These are phyloP conservation scores for Phocoena sinus DNA, from an alignment of 2,113 vertebrate species.

Conservation along the genomic window DNA sequence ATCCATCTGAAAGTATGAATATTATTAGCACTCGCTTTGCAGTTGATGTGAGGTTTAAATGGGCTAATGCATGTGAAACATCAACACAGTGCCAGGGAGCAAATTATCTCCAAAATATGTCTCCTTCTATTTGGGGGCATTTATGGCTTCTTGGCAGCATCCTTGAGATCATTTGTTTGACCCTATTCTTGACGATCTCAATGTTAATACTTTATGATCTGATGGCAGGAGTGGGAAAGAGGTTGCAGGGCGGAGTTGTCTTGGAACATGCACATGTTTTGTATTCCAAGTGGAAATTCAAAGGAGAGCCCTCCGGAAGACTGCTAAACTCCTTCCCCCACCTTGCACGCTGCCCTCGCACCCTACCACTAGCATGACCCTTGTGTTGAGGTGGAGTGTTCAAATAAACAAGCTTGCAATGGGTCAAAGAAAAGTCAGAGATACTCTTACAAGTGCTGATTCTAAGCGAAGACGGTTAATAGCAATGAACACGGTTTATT, in stretches of 20 bases:
- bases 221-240: neutral
- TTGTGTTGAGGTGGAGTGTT: neutral
- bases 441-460: neutral
- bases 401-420: neutral
- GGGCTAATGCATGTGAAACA: neutral
- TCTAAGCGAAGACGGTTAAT: slow-evolving; percentile 26
- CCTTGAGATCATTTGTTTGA: neutral
- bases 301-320: neutral
- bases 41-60: neutral
- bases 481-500: neutral
- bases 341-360: neutral
- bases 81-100: neutral
- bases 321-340: neutral
- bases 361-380: neutral
- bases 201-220: neutral
- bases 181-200: neutral
- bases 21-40: neutral
- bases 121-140: neutral
- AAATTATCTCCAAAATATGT: neutral
- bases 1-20: neutral
- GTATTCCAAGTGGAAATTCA: neutral
- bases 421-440: neutral
- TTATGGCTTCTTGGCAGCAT: neutral
- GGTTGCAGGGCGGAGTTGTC: neutral
- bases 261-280: neutral